Evolutionary conservation across 2,888 invertebrate genomes (phyloP).

Genomic region (Synanthedon andrenaeformis): DNA sequence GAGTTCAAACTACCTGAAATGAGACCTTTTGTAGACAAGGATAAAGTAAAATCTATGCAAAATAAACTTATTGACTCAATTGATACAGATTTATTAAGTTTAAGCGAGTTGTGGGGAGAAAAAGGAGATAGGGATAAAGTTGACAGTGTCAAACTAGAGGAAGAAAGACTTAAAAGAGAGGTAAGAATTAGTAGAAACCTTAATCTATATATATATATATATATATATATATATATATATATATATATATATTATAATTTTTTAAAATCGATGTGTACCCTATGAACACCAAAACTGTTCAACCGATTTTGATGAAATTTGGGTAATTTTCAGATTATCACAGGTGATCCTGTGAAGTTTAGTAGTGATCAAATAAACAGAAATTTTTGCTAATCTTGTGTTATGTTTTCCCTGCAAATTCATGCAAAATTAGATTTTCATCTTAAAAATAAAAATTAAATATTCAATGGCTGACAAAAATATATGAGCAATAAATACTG

Average conservation of each 20-base stretch:
- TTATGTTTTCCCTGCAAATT: no score
- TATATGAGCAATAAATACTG: no score
- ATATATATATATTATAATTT: no score
- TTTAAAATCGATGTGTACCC: neutral
- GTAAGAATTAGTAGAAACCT: slow-evolving; percentile 46
- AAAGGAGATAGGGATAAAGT: slow-evolving; percentile 45
- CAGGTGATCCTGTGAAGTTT: no score
- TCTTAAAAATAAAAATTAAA: no score
- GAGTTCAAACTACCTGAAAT: slow-evolving; percentile 57
- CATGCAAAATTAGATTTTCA: no score
- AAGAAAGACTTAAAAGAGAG: slow-evolving; percentile 81
- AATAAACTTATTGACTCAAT: slow-evolving; percentile 44
- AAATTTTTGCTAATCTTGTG: no score
- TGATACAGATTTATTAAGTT: slow-evolving; percentile 61
- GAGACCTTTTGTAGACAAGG: slow-evolving; percentile 38
- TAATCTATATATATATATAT: neutral
- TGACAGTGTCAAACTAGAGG: slow-evolving; percentile 71
- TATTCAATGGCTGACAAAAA: no score
- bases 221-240: slow-evolving; percentile 1
- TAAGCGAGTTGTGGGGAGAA: slow-evolving; percentile 76
- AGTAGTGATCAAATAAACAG: no score
- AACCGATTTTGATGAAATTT: no score
- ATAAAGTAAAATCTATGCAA: slow-evolving; percentile 23
- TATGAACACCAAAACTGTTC: no score
- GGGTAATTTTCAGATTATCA: no score